Base-by-base conservation (phyloP, 2,113 vertebrate species). In the Pogona vitticeps region DNA sequence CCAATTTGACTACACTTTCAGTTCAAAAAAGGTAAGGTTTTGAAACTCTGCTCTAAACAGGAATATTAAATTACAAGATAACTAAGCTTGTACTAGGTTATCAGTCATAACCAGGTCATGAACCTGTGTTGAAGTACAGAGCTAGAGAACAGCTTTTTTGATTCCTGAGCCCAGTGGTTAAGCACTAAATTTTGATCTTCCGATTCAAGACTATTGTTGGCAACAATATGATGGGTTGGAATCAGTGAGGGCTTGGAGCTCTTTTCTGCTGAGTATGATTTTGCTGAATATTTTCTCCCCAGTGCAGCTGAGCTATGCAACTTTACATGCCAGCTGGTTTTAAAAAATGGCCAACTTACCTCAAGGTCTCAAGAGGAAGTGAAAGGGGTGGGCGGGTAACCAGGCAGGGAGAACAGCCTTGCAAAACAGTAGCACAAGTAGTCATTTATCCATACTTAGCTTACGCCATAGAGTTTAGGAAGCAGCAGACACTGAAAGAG, bases 391-490 rank as follows among this genome's bases (percentile, higher is more conserved):
- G 40, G 17, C 6, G 17, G 56, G n/a, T 2, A 65, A 42, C 18
- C 18, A 33, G 36, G 58, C 18, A 63, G 75, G 46, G 65, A 68
- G 28, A 68, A 26, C 52, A 76, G 86, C 77, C 18, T 36, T 15
- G 0, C 0, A 0, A 28, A 28, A 82, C 2, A 0, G 40, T 10
- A 2, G n/a, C 1, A 7, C 0, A 0, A 56, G 28, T 21, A 0
- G 0, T 3, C 58, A 6, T 18, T 56, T 28, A 2, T 76, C 21
- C 31, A 42, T 68, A 31, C 23, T 46, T 9, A 5, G 46, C 82
- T 56, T 0, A 0, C 26, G 26, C 17, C 31, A 46, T 88, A 56
- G 20, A 63, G 5, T 8, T 76, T 52, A 14, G 36, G 65, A 36
- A 78, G 81, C 83, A 81, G 59, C 33, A 80, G 67, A 36, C 33